phyloP scores from a whole-genome alignment of 2,797 vertebrate genomes.

The Notolepis coatsorum region DNA sequence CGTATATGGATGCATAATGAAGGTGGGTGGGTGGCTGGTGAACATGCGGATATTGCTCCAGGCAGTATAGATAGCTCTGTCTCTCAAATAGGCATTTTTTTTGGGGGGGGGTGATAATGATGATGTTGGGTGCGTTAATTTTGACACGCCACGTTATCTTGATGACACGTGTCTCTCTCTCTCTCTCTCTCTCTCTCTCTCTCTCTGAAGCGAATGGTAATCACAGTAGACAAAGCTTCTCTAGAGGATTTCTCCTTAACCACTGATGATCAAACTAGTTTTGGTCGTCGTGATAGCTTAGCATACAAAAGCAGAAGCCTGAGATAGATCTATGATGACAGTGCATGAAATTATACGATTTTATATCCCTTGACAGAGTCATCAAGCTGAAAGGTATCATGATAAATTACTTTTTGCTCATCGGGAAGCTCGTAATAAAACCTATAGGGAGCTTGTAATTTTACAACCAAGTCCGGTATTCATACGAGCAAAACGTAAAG shows the following conservation, averaged over 20 bases:
- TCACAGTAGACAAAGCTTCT: constrained; percentile 32
- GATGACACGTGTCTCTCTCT: constrained; percentile 8
- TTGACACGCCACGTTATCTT: constrained; percentile 51
- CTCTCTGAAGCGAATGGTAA: constrained; percentile 29
- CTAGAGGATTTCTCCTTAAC: constrained; percentile 21
- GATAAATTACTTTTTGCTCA: too few relatives aligned
- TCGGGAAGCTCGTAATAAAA: too few relatives aligned
- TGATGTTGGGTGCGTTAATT: constrained; percentile 35
- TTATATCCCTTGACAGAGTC: too few relatives aligned
- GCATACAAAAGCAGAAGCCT: too few relatives aligned
- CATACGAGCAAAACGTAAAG: too few relatives aligned
- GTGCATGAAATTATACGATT: too few relatives aligned
- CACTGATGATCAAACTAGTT: constrained; percentile 10
- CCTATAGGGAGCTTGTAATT: too few relatives aligned
- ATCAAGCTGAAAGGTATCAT: too few relatives aligned
- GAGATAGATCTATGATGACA: too few relatives aligned
- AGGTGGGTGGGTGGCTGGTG: constrained; percentile 49
- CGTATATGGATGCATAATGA: constrained; percentile 35
- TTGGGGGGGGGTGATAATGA: constrained; percentile 32
- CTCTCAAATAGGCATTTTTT: constrained; percentile 37
- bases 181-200: constrained; percentile 11
- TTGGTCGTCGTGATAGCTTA: neutral
- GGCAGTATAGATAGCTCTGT: constrained; percentile 65
- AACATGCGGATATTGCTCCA: constrained; percentile 38
- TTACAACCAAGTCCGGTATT: too few relatives aligned